phyloP scores from a whole-genome alignment of 2,888 invertebrate species.

The Stenoptilia bipunctidactyla region DNA sequence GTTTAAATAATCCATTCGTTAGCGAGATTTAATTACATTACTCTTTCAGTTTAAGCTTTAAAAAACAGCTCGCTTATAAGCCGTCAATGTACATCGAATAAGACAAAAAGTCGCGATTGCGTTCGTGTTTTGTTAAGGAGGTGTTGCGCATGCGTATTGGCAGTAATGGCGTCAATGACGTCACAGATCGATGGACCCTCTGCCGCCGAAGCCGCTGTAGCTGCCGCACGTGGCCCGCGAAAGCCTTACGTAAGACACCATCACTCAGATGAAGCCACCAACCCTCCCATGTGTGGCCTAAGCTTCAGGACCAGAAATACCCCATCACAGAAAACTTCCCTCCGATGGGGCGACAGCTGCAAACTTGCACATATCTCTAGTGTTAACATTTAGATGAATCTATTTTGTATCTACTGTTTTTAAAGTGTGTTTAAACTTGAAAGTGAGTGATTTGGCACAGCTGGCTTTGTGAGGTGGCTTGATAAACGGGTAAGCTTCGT shows the following conservation, averaged over 20 bases:
- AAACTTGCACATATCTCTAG: conserved; percentile 7
- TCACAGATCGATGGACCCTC: conserved; percentile 23
- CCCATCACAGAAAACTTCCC: conserved; percentile 96
- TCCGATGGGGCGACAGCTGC: conserved; percentile 96
- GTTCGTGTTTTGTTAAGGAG: conserved; percentile 13
- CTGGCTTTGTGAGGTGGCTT: not conserved
- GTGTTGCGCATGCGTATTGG: conserved; percentile 29
- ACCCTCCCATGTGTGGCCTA: conserved; percentile 93
- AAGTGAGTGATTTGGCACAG: not conserved
- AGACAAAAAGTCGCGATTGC: not conserved
- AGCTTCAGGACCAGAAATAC: conserved; percentile 96
- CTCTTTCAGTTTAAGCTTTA: conserved; percentile 2
- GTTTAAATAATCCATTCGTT: conserved; percentile 8
- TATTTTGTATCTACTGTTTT: conserved; percentile 31
- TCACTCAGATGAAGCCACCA: conserved; percentile 24
- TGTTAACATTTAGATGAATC: conserved; percentile 21
- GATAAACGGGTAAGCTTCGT: not conserved
- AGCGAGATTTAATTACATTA: conserved; percentile 7
- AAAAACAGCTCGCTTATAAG: not conserved
- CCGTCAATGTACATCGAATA: conserved; percentile 21
- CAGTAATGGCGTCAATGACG: conserved; percentile 32
- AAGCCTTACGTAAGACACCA: conserved; percentile 37
- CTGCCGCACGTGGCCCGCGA: conserved; percentile 22
- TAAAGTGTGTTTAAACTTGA: conserved; percentile 14
- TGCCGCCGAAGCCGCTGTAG: conserved; percentile 12